Conservation (phyloP, 2,797 vertebrate species). For the Parauchenoglanis ngamensis region DNA sequence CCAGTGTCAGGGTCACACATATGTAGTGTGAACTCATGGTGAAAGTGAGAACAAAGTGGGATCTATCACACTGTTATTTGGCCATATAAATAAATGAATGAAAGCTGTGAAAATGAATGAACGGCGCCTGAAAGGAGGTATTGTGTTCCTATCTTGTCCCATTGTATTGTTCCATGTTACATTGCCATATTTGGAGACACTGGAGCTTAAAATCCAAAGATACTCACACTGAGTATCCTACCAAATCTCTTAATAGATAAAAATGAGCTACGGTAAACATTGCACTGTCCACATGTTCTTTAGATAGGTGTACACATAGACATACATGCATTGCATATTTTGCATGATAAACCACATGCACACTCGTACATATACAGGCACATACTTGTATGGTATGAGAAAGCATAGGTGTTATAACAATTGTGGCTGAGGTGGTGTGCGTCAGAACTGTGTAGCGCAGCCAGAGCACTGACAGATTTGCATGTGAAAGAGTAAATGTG, state of each 20-base stretch:
- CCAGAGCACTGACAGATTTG: neutral
- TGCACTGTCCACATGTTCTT: neutral
- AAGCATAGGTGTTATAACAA: neutral
- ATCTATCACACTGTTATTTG: neutral
- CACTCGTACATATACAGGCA: neutral
- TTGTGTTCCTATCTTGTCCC: neutral
- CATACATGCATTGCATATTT: neutral
- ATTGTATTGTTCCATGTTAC: neutral
- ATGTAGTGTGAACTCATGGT: neutral
- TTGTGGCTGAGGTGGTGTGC: neutral
- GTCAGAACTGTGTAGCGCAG: neutral
- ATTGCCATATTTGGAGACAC: neutral
- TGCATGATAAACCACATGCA: neutral
- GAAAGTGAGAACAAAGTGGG: neutral
- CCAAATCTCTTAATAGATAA: neutral
- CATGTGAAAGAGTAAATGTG: neutral
- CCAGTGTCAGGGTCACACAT: neutral
- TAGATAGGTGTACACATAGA: neutral
- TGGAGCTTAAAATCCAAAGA: neutral
- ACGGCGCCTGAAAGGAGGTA: neutral
- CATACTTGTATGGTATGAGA: neutral
- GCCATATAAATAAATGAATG: no score
- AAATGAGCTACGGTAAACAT: neutral
- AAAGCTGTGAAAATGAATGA: neutral
- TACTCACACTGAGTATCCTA: neutral